phyloP scores from a whole-genome alignment of 1,140 invertebrate species.

The Brachionus sp. region DNA sequence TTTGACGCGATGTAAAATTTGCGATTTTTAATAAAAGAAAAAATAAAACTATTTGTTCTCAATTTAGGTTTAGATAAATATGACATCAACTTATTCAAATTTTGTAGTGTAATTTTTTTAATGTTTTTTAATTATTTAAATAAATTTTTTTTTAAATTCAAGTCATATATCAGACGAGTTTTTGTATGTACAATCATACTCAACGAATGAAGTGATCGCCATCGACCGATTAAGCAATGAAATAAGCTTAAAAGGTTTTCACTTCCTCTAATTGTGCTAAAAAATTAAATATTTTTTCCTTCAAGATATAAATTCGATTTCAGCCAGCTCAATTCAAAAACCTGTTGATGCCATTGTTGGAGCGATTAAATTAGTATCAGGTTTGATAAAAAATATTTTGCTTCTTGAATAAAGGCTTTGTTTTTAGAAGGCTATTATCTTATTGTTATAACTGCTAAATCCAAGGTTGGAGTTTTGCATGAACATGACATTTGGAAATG shows the following conservation, averaged over 20 bases:
- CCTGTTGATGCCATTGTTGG: conserved; percentile 85
- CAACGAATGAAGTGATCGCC: conserved; percentile 9
- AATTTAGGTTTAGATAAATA: background rate
- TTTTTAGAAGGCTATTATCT: conserved; percentile 71
- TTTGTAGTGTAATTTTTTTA: background rate
- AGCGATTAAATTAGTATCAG: conserved; percentile 74
- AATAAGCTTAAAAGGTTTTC: background rate
- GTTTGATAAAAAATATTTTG: conserved; percentile 48
- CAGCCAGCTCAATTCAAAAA: conserved; percentile 65
- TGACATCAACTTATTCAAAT: conserved; percentile 14
- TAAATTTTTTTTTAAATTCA: background rate
- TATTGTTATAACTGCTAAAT: conserved; percentile 79
- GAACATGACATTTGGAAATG: conserved; percentile 81
- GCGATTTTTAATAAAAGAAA: background rate
- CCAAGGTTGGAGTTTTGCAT: conserved; percentile 78
- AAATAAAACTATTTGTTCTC: background rate
- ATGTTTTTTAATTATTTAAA: background rate
- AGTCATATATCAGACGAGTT: conserved; percentile 29
- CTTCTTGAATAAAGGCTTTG: background rate
- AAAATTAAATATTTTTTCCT: background rate
- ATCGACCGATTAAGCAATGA: conserved; percentile 24
- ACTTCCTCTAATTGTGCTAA: background rate
- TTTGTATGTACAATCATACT: conserved; percentile 1
- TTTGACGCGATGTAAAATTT: conserved; percentile 31
- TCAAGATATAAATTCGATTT: conserved; percentile 56